Base-by-base conservation (phyloP, 2,797 vertebrate genomes). In the Mus spretus region DNA sequence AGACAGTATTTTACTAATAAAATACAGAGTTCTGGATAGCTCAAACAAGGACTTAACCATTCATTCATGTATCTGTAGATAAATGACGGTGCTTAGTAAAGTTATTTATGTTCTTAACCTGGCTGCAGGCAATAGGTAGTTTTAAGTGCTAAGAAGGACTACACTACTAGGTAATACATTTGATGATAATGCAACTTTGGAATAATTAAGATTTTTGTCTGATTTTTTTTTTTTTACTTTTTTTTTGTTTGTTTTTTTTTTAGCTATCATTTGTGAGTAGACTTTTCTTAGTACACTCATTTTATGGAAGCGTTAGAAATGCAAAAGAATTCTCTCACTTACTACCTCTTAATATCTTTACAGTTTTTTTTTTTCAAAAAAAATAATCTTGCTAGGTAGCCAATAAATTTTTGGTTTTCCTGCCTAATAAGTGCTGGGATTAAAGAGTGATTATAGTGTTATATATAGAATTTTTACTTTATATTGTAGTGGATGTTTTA, bases 151-250 rank as follows among this genome's bases (percentile, higher is more conserved):
- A 67, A 26, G 75, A 96, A 94, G 57, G 85, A 79, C 50, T 93
- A 44, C 7, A 83, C 8, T 86, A 81, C 14, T 89, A 59, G 80
- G 93, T 91, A 94, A n/a, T 81, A 84, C 72, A 83, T 87, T 94
- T 95, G 50, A 59, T 85, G 88, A 4, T 57, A 78, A 31, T 57
- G 31, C 24, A 37, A 22, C 47, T 67, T 87, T 81, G n/a, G 72
- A 96, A 11, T 93, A 94, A 87, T 89, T n/a, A 81, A 40, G 72
- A 92, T 14, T 96, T 93, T 89, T 86, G 81, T 34, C 57, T 80
- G 74, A 75, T 90, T 88, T 86, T 78, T 92, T n/a, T 24, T 47
- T 47, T 63, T 63, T 47, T 47, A 47, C 47, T 47, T 47, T 47
- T 47, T 4, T 31, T 65, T 31, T 0, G 2, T 34, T 6, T 80